phyloP scores from a whole-genome alignment of 2,888 invertebrate genomes.

The Lepidocyrtinus sp. region DNA sequence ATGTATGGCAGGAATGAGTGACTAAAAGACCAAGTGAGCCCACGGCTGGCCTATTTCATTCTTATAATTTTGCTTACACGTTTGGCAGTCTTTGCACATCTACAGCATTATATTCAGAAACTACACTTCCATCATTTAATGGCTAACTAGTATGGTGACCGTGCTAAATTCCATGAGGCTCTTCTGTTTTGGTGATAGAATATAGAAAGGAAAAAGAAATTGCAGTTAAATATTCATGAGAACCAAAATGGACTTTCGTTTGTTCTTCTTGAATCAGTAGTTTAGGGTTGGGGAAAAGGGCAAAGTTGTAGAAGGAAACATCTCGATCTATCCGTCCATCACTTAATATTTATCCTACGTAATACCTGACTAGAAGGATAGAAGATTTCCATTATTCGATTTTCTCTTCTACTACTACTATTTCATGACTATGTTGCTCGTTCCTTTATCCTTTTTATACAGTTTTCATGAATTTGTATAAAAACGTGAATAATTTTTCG shows the following conservation, averaged over 20 bases:
- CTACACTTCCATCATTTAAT: background rate
- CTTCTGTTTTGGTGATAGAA: background rate
- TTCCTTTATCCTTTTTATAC: too few species aligned
- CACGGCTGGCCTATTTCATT: too few species aligned
- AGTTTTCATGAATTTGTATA: too few species aligned
- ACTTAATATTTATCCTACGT: conserved; percentile 21
- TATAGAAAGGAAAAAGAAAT: background rate
- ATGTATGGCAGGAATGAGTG: too few species aligned
- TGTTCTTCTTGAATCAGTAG: conserved; percentile 21
- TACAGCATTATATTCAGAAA: background rate
- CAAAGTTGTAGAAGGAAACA: too few species aligned
- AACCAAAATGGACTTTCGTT: conserved; percentile 47
- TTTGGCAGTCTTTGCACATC: background rate
- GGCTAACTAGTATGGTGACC: background rate
- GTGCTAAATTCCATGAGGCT: background rate
- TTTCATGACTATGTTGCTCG: too few species aligned
- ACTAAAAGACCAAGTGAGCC: background rate
- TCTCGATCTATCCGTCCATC: conserved; percentile 22
- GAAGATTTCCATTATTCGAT: background rate
- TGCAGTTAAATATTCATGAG: conserved; percentile 52
- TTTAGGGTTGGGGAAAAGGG: too few species aligned
- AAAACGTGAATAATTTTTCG: too few species aligned
- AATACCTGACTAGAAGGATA: background rate
- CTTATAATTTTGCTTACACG: background rate
- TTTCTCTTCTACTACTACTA: background rate